Evolutionary conservation across 2,113 vertebrate genomes (phyloP).

Genomic region (Polypterus senegalus): DNA sequence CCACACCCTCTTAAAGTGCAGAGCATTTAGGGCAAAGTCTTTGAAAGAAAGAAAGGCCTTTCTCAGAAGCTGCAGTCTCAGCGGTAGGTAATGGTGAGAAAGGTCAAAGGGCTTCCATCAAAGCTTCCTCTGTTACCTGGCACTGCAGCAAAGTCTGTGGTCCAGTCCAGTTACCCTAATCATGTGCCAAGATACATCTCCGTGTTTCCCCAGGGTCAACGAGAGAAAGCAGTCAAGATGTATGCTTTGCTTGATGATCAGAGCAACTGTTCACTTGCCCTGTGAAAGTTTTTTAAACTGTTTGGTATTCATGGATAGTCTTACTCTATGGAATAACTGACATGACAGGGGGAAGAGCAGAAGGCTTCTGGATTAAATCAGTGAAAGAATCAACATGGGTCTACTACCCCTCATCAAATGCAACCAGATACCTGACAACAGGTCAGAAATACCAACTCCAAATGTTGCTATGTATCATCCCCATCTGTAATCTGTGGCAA

Average conservation of each 20-base stretch:
- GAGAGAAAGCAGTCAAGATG: neutral
- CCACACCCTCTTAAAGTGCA: too few relatives aligned
- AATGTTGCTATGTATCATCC: neutral
- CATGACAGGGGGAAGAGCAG: neutral
- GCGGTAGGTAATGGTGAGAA: too few relatives aligned
- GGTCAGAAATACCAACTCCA: conserved; percentile 1
- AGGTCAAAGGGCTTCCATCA: too few relatives aligned
- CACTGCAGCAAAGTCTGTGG: neutral
- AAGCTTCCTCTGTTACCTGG: neutral
- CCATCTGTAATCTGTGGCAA: neutral
- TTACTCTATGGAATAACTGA: neutral
- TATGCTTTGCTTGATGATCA: neutral
- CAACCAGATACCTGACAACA: neutral
- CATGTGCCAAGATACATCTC: neutral
- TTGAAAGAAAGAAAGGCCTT: too few relatives aligned
- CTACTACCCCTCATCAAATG: neutral
- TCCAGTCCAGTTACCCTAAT: neutral
- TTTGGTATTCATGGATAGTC: neutral
- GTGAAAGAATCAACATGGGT: neutral
- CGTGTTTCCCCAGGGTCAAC: neutral
- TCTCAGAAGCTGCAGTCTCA: too few relatives aligned
- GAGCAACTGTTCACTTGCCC: neutral
- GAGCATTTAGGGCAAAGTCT: too few relatives aligned
- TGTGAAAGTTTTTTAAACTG: neutral
- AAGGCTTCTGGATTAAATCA: neutral